Evolutionary conservation across 2,113 vertebrate species (phyloP), one percentile per base, ranked within the genome.

Genomic region (Oreamnos americanus): DNA sequence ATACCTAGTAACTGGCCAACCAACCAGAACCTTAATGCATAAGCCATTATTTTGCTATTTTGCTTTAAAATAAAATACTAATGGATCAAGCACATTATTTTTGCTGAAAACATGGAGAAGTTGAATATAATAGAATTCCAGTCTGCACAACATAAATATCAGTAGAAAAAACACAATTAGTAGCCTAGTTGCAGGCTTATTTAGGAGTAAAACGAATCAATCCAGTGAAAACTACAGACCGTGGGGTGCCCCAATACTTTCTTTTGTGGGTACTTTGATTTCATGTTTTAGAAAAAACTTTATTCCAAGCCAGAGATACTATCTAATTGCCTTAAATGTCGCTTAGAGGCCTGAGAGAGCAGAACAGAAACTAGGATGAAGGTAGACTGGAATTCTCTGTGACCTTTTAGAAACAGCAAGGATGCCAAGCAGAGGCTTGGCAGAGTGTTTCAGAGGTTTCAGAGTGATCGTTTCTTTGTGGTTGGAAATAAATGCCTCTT

Each of bases 41-140:
- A 91, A 79, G 74, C 8, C 21, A 79, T 86, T 94, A 95, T 78
- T 86, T 96, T 94, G 76, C 53, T 94, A 95, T 82, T 87, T 96
- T 94, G 76, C 53, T 91, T 82, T 79, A 62, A 7, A 93, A 91
- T 58, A 74, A 95, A 95, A 93, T 78, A 15, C 62, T 43, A 81
- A 28, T 23, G 21, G 76, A 60, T 78, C 28, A 17, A 96, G 89
- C 23, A 87, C 16, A 91, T 64, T 86, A 71, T 39, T 51, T 39
- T 33, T 95, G n/a, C 5, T 97, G 51, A 94, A 95, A 92, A 60
- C 55, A 88, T 71, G 49, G 13, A 94, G 12, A 30, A 62, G 19
- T 76, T 98, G 62, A 81, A 91, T 84, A 23, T 71, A 74, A 71
- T 47, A 10, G 92, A 79, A 96, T 71, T 93, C 33, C 86, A 97